A percentile compares a stretch with the other conserved stretches of the same genome.
Evolutionary conservation across 2,113 vertebrate genomes (phyloP).

Genomic region (Plectropomus leopardus): DNA sequence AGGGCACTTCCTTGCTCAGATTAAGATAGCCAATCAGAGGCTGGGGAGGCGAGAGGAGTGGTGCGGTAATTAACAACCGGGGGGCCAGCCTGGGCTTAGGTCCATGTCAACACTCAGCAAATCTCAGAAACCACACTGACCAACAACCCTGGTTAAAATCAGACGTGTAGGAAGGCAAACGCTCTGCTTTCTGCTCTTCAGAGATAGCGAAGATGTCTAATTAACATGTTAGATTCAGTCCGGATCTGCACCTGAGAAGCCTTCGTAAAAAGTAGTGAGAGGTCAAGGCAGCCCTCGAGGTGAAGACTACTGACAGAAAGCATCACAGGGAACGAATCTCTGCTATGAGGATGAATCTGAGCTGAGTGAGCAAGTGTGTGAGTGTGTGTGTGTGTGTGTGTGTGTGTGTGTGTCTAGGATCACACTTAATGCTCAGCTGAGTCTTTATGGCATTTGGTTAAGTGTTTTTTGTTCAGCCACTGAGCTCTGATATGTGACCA

Average conservation of each 20-base stretch:
- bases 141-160: slow-evolving; percentile 19
- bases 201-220: slow-evolving; percentile 52
- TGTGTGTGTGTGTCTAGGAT: background rate
- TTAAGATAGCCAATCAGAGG: slow-evolving; percentile 58
- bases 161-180: slow-evolving; percentile 6
- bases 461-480: too few species aligned
- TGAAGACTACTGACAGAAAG: background rate
- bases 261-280: slow-evolving; percentile 16
- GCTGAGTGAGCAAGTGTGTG: background rate
- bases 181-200: slow-evolving; percentile 9
- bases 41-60: slow-evolving; percentile 15
- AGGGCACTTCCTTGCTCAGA: slow-evolving; percentile 49
- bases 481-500: too few species aligned
- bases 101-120: slow-evolving; percentile 21
- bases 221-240: slow-evolving; percentile 48
- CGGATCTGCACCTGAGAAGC: slow-evolving; percentile 6
- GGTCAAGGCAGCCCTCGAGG: slow-evolving; percentile 22
- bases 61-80: slow-evolving; percentile 67
- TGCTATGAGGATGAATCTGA: background rate
- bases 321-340: background rate
- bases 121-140: slow-evolving; percentile 38
- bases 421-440: too few species aligned
- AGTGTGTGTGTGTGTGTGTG: background rate
- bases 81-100: slow-evolving; percentile 25
- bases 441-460: too few species aligned